Percentiles rank a stretch among this genome's conserved stretches.
These are phyloP conservation scores for Luidia sarsii DNA, from an alignment of 53 echinoderm and acorn worm species.

Conservation along the genomic window DNA sequence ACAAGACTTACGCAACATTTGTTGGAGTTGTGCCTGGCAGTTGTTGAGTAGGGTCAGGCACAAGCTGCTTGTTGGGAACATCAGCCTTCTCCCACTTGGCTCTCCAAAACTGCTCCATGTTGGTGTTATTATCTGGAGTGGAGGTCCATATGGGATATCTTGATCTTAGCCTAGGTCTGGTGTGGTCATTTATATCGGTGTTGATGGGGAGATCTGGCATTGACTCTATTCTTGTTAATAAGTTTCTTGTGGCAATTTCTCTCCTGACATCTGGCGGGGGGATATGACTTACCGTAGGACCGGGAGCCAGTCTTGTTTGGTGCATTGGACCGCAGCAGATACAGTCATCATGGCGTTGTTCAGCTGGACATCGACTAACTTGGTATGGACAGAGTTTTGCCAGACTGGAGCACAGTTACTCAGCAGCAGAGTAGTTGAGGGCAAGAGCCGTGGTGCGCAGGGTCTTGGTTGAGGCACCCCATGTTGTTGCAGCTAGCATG, in stretches of 20 bases:
- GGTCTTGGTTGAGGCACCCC: constrained; percentile 23
- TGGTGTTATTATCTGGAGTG: too few species aligned
- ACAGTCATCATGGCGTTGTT: constrained; percentile 3
- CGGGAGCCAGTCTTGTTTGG: not conserved
- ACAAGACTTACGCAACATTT: too few species aligned
- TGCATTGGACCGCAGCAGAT: not conserved
- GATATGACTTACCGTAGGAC: not conserved
- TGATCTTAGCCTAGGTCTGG: too few species aligned
- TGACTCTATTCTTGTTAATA: too few species aligned
- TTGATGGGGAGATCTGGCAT: not conserved
- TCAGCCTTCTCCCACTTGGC: too few species aligned
- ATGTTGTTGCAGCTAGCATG: not conserved
- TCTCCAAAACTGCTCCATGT: too few species aligned
- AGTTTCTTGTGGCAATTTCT: not conserved
- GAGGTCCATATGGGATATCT: too few species aligned
- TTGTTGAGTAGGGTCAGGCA: too few species aligned
- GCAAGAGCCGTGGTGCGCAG: constrained; percentile 9
- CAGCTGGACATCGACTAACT: constrained; percentile 9
- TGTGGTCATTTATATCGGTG: too few species aligned
- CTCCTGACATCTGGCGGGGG: not conserved
- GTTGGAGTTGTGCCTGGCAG: too few species aligned
- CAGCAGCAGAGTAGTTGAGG: constrained; percentile 30
- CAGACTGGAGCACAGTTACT: constrained; percentile 50
- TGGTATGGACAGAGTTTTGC: constrained; percentile 20
- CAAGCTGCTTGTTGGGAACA: too few species aligned